phyloP scores from a whole-genome alignment of 2,113 vertebrate genomes.

The Aptenodytes forsteri region DNA sequence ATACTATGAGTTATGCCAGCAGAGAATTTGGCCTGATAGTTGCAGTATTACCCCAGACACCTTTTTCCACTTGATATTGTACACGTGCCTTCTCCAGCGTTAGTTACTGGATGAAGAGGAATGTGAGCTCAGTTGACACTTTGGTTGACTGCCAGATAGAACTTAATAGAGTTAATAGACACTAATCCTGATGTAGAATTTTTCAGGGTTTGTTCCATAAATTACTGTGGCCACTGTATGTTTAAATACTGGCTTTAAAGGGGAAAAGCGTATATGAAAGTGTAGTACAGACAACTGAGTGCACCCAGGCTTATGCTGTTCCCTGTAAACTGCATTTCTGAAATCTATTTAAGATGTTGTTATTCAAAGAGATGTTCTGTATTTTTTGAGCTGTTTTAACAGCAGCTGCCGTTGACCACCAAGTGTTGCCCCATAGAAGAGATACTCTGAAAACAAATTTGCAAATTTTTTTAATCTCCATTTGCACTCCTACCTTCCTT shows the following conservation, averaged over 20 bases:
- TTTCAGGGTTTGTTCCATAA: constrained; percentile 33
- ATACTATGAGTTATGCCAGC: not conserved
- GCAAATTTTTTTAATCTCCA: not conserved
- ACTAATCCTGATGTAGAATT: constrained; percentile 42
- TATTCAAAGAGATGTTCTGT: not conserved
- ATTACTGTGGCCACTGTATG: not conserved
- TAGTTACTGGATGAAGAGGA: not conserved
- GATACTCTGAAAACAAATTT: not conserved
- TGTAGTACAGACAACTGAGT: not conserved
- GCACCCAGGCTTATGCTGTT: not conserved
- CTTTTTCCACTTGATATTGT: constrained; percentile 26
- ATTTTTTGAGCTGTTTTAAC: not conserved
- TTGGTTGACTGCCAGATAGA: constrained; percentile 38
- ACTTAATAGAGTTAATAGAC: constrained; percentile 49
- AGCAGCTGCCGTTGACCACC: not conserved
- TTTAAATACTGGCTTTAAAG: not conserved
- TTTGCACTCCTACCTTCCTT: not conserved
- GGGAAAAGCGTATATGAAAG: not conserved
- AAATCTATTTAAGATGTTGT: not conserved
- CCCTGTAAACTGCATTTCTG: not conserved
- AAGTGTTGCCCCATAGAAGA: not conserved
- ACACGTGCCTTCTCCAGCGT: not conserved
- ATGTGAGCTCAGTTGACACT: not conserved
- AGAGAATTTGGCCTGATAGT: constrained; percentile 29
- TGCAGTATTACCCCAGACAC: not conserved